phyloP scores from a whole-genome alignment of 2,113 vertebrate species.

The Noturus placidus region DNA sequence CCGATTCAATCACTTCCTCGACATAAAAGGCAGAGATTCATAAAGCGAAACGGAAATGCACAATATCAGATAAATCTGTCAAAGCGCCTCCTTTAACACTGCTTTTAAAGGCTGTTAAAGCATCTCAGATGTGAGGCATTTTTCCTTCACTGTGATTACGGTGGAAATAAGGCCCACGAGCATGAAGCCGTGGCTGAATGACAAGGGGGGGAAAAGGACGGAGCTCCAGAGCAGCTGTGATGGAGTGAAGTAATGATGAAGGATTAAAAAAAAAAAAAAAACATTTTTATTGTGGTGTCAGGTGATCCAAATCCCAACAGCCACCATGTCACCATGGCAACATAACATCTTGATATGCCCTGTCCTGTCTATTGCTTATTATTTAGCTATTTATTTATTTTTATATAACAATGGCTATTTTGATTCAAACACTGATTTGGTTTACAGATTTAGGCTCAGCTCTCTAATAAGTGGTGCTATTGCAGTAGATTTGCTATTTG shows the following conservation, averaged over 20 bases:
- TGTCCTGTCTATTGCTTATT: background rate
- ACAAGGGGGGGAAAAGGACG: slow-evolving; percentile 55
- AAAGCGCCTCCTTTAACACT: slow-evolving; percentile 54
- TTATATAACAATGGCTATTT: background rate
- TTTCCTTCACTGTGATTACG: slow-evolving; percentile 53
- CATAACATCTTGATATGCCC: background rate
- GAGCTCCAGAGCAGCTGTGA: slow-evolving; percentile 54
- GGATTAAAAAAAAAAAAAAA: background rate
- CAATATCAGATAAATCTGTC: slow-evolving; percentile 70
- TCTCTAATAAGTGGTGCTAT: background rate
- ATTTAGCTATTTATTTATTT: background rate
- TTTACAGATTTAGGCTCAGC: background rate
- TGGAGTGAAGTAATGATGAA: slow-evolving; percentile 58
- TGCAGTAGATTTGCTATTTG: background rate
- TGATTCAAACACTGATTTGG: too few relatives aligned
- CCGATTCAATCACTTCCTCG: slow-evolving; percentile 65
- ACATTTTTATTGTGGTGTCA: background rate
- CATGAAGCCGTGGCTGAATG: slow-evolving; percentile 62
- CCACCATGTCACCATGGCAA: background rate
- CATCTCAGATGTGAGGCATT: slow-evolving; percentile 59
- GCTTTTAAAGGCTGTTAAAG: slow-evolving; percentile 67
- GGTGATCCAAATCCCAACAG: background rate
- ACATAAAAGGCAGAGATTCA: slow-evolving; percentile 66
- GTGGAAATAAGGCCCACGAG: slow-evolving; percentile 39
- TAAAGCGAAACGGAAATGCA: slow-evolving; percentile 67